Conservation (phyloP, 2,888 invertebrate genomes). For the Sesamia inferens region DNA sequence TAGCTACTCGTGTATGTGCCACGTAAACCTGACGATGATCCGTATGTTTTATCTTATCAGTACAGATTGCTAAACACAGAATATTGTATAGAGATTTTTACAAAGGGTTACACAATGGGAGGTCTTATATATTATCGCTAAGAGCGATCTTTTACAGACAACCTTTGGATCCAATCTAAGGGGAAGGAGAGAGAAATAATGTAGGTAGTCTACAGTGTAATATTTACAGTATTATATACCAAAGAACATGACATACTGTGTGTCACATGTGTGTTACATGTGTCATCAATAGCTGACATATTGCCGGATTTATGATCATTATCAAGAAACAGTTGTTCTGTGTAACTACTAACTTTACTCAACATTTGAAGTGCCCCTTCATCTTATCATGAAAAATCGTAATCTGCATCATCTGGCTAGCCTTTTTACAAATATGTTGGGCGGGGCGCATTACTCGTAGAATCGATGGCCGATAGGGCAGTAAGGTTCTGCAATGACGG, state of each 20-base stretch:
- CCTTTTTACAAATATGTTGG: too few species aligned
- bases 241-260: background rate
- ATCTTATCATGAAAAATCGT: background rate
- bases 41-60: constrained; percentile 25
- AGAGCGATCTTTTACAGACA: too few species aligned
- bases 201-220: too few species aligned
- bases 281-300: constrained; percentile 12
- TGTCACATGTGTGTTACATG: constrained; percentile 8
- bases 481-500: too few species aligned
- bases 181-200: too few species aligned
- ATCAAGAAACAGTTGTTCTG: background rate
- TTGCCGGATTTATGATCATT: constrained; percentile 13
- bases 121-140: too few species aligned
- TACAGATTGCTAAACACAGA: constrained; percentile 8
- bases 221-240: background rate
- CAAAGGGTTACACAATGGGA: too few species aligned
- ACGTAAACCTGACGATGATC: background rate
- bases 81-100: too few species aligned
- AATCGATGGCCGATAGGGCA: too few species aligned
- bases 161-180: too few species aligned
- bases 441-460: too few species aligned
- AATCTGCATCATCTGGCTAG: background rate
- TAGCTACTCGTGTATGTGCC: background rate
- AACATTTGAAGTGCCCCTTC: background rate
- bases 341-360: background rate